A percentile compares a stretch with the other conserved stretches of the same genome.
phyloP scores from a whole-genome alignment of 1,140 invertebrate genomes.

The Mylabris phalerata region DNA sequence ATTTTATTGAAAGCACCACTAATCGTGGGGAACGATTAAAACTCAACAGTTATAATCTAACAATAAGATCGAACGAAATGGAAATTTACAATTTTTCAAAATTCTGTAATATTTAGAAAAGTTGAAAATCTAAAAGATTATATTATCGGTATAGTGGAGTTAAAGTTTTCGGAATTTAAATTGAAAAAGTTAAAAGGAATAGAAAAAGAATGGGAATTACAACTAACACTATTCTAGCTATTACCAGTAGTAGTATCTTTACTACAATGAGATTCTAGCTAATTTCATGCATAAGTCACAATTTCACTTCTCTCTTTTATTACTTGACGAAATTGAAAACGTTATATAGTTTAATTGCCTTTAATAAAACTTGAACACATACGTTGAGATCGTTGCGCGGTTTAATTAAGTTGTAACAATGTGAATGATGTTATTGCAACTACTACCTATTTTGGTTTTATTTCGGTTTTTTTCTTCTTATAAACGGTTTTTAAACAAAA shows the following conservation, averaged over 20 bases:
- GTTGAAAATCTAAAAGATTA: no score
- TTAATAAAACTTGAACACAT: constrained; percentile 34
- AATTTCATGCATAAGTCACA: constrained; percentile 25
- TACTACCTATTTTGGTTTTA: constrained; percentile 28
- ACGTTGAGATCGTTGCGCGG: constrained; percentile 29
- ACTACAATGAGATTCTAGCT: constrained; percentile 1
- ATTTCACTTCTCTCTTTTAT: constrained; percentile 18
- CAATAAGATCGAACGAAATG: no score
- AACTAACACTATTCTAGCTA: no score
- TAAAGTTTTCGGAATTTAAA: constrained; percentile 4
- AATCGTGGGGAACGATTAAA: neutral
- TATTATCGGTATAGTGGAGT: no score
- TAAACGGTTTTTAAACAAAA: no score
- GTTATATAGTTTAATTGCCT: constrained; percentile 36
- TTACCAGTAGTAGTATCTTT: no score
- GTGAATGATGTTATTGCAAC: constrained; percentile 25
- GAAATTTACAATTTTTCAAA: no score
- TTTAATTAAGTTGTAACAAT: constrained; percentile 36
- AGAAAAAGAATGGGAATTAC: constrained; percentile 9
- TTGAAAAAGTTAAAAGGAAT: constrained; percentile 8
- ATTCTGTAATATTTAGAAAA: no score
- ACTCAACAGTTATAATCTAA: no score
- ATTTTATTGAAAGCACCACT: constrained; percentile 27
- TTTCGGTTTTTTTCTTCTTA: neutral
- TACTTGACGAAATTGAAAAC: constrained; percentile 30